phyloP scores from a whole-genome alignment of 1,140 invertebrate genomes.

The Trissolcus basalis region DNA sequence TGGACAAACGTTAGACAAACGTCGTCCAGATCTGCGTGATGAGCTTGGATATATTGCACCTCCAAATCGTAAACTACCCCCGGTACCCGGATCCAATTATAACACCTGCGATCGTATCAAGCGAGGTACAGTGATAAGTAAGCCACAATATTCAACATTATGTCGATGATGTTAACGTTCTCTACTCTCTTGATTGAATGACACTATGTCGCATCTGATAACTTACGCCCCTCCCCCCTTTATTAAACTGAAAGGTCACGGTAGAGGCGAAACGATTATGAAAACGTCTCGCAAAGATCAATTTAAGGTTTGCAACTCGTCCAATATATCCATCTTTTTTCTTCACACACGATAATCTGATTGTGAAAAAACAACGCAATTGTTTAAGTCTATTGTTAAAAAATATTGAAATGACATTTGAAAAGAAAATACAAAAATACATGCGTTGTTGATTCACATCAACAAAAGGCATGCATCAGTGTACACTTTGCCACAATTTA shows the following conservation, averaged over 20 bases:
- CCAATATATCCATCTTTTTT: not conserved
- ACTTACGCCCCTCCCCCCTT: slow-evolving; percentile 53
- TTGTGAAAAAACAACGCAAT: too few species aligned
- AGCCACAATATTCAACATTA: slow-evolving; percentile 77
- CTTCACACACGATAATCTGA: too few species aligned
- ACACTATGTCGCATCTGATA: slow-evolving; percentile 65
- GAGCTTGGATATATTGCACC: slow-evolving; percentile 94
- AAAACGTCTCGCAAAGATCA: slow-evolving; percentile 33
- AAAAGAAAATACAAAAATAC: not conserved
- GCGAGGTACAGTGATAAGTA: slow-evolving; percentile 92
- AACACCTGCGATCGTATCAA: slow-evolving; percentile 95
- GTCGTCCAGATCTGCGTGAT: slow-evolving; percentile 87
- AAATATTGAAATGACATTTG: not conserved
- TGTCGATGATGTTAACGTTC: slow-evolving; percentile 63
- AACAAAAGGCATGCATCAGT: slow-evolving; percentile 55
- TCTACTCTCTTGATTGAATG: slow-evolving; percentile 54
- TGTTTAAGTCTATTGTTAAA: too few species aligned
- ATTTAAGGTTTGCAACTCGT: slow-evolving; percentile 51
- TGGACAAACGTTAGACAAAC: slow-evolving; percentile 89
- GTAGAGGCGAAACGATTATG: slow-evolving; percentile 27
- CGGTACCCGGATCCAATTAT: slow-evolving; percentile 93
- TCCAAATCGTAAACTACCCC: slow-evolving; percentile 92
- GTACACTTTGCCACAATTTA: slow-evolving; percentile 39
- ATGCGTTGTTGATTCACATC: slow-evolving; percentile 21
- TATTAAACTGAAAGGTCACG: slow-evolving; percentile 45